These are phyloP conservation scores for Xylota segnis DNA, from an alignment of 2,888 invertebrate species.

Conservation along the genomic window DNA sequence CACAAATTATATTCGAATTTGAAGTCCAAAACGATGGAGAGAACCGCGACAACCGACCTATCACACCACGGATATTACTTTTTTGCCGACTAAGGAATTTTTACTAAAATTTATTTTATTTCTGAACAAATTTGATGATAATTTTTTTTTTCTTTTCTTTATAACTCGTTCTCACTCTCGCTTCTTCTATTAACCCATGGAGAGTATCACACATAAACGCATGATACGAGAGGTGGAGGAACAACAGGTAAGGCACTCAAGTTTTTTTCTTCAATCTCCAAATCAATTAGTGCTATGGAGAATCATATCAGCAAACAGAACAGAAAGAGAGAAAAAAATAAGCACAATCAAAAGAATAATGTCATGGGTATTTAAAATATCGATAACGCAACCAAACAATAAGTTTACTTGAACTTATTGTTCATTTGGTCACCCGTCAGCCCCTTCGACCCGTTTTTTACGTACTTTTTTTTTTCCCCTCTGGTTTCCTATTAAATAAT, in stretches of 20 bases:
- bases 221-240: slow-evolving; percentile 20
- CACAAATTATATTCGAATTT: slow-evolving; percentile 38
- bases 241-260: slow-evolving; percentile 47
- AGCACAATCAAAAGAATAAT: slow-evolving; percentile 48
- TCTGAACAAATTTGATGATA: slow-evolving; percentile 48
- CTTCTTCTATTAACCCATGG: slow-evolving; percentile 2
- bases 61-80: slow-evolving; percentile 34
- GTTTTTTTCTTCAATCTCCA: slow-evolving; percentile 45
- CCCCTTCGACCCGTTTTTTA: slow-evolving; percentile 4
- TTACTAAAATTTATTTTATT: slow-evolving; percentile 36
- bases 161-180: slow-evolving; percentile 50
- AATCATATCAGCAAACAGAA: slow-evolving; percentile 65
- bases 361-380: slow-evolving; percentile 57
- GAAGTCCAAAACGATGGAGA: neutral
- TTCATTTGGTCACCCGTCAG: neutral
- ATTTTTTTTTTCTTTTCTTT: slow-evolving; percentile 36
- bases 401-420: slow-evolving; percentile 59
- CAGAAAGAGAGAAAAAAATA: neutral
- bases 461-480: slow-evolving; percentile 38
- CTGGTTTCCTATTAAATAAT: slow-evolving; percentile 34
- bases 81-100: slow-evolving; percentile 61
- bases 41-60: slow-evolving; percentile 47
- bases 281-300: slow-evolving; percentile 51
- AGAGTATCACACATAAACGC: slow-evolving; percentile 32
- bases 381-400: slow-evolving; percentile 53